A percentile compares a stretch with the other conserved stretches of the same genome.
Evolutionary conservation across 1,140 invertebrate genomes (phyloP).

Genomic region (Trachymyrmex cornetzi): DNA sequence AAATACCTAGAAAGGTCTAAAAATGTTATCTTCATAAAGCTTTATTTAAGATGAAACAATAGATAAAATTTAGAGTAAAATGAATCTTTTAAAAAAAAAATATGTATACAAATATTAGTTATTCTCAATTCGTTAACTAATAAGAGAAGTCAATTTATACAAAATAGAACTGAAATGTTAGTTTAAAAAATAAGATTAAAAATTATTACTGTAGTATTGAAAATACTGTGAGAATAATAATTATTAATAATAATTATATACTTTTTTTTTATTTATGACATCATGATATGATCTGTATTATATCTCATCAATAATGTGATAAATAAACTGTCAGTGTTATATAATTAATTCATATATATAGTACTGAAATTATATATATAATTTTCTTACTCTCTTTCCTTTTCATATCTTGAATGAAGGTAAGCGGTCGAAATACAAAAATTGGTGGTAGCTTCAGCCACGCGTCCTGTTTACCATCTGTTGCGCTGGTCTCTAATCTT

Average conservation of each 20-base stretch:
- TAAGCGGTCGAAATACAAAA: slow-evolving; percentile 55
- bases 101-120: neutral
- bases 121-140: neutral
- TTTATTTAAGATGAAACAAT: neutral
- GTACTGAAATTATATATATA: neutral
- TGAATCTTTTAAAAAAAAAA: neutral
- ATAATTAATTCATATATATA: neutral
- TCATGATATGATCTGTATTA: neutral
- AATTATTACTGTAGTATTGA: neutral
- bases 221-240: neutral
- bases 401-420: neutral
- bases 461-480: slow-evolving; percentile 79
- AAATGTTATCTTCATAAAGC: neutral
- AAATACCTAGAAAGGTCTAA: neutral
- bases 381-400: neutral
- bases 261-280: neutral
- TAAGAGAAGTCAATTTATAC: neutral
- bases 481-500: slow-evolving; percentile 73
- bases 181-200: too few relatives aligned
- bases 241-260: neutral
- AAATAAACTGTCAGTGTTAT: neutral
- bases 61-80: neutral
- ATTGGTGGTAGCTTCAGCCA: slow-evolving; percentile 62
- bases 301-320: neutral
- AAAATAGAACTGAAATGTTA: neutral